These are phyloP conservation scores for Peucedramus taeniatus DNA, from an alignment of 2,113 vertebrate genomes.

Conservation along the genomic window DNA sequence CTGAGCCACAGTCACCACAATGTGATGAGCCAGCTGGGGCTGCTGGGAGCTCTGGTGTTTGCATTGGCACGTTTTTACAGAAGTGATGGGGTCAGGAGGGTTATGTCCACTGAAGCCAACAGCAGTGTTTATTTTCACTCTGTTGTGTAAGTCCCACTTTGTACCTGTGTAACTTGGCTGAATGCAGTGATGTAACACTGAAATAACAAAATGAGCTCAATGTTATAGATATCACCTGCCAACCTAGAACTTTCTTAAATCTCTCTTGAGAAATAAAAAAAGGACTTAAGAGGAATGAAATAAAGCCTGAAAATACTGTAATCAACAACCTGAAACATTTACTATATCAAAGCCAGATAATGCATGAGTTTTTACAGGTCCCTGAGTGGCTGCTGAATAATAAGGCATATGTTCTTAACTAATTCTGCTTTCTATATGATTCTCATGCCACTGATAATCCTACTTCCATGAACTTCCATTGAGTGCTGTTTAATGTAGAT, in stretches of 20 bases:
- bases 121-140: conserved; percentile 43
- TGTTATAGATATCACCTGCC: neutral
- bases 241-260: neutral
- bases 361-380: neutral
- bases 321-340: neutral
- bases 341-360: neutral
- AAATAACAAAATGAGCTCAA: conserved; percentile 28
- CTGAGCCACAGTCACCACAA: neutral
- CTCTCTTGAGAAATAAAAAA: neutral
- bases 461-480: neutral
- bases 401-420: neutral
- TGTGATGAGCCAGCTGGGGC: neutral
- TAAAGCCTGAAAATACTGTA: neutral
- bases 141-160: neutral
- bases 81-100: neutral
- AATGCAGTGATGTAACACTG: conserved; percentile 17
- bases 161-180: conserved; percentile 26
- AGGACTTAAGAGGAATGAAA: neutral
- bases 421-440: neutral
- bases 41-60: conserved; percentile 6
- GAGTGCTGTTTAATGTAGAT: neutral
- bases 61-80: conserved; percentile 27
- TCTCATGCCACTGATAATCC: neutral
- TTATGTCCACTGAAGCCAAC: conserved; percentile 34
- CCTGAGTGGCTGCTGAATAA: neutral